Base-by-base conservation (phyloP, 1,140 invertebrate species). In the Drosophila rhopaloa region DNA sequence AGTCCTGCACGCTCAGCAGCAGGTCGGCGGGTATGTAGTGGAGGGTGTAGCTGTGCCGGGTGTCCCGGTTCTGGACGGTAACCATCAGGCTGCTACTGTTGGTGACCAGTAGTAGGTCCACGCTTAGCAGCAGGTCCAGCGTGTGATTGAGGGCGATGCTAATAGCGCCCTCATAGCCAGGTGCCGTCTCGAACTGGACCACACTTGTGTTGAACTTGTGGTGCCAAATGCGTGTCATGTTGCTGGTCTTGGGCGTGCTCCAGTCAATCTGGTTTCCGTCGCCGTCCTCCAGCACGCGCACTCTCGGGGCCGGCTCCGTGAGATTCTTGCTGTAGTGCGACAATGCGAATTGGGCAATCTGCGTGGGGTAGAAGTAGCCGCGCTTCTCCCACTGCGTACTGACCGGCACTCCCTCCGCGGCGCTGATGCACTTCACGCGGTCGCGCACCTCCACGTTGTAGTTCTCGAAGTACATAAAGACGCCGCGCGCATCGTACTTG, bases 291-390 rank as follows among this genome's bases (percentile, higher is more conserved):
- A 97, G 93, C 0, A 95, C 76, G 47, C 89, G 74, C 2, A 95
- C 93, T 38, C 95, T 94, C 5, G 96, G 96, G 79, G 96, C 95
- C 0, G 96, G 95, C 81, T 97, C 97, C 0, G 96, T 97, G 14
- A 98, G 90, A 93, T 98, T 97, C 93, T 99, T 99, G 92, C 97
- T 98, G 93, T 98, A 99, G 93, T 99, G 99, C 27, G 98, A 97
- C 38, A 99, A 93, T 0, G 97, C 99, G 93, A 98, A 99, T 92
- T 99, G 99, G 5, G 98, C 98, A 74, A 99, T 99, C 94, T 99
- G 99, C 2, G 98, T 99, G 0, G 98, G 98, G 93, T 99, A 99
- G 92, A 96, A 98, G 93, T 99, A 99, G 0, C 98, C 98, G 48
- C 95, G 94, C 24, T 95, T 96, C 68, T 98, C 96, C 98, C 98